A percentile compares a stretch with the other conserved stretches of the same genome.
These are phyloP conservation scores for Conus betulinus DNA, from an alignment of 1,140 invertebrate species.

Conservation along the genomic window DNA sequence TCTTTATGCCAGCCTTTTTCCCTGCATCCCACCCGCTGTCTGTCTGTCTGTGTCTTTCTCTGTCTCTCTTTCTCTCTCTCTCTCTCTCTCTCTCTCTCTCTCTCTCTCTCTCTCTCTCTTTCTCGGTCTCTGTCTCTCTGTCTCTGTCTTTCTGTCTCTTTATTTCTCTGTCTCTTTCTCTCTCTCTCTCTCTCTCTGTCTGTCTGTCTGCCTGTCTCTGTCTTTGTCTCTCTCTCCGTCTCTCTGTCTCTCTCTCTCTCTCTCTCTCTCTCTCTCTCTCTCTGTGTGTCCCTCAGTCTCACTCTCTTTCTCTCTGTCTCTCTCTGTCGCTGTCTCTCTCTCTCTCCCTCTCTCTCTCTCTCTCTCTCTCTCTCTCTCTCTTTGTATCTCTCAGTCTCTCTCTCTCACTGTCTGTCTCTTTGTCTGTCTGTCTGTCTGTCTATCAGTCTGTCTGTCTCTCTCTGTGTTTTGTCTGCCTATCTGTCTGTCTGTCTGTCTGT, in stretches of 20 bases:
- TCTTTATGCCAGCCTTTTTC: too few species aligned
- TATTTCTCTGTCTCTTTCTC: background rate
- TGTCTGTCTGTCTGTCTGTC: background rate
- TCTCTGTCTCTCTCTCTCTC: background rate
- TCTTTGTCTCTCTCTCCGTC: background rate
- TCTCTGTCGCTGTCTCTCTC: background rate
- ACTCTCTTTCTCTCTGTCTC: constrained; percentile 8
- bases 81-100: background rate
- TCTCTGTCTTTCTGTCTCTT: background rate
- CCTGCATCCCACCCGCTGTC: too few species aligned
- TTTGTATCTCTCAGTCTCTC: background rate
- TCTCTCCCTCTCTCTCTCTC: constrained; percentile 4
- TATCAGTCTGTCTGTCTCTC: background rate
- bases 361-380: constrained; percentile 9
- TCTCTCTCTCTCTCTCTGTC: background rate
- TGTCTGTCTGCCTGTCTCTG: background rate
- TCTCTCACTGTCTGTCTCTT: background rate
- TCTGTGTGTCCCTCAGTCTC: background rate
- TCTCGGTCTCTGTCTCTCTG: background rate
- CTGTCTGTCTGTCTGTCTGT: background rate
- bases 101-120: too few species aligned
- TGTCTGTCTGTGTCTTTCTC: background rate
- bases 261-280: background rate
- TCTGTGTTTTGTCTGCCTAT: background rate
- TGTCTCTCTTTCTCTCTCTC: constrained; percentile 4